A percentile compares a stretch with the other conserved stretches of the same genome.
Conservation (phyloP, 2,888 invertebrate species). For the Drosophila anomelani region DNA sequence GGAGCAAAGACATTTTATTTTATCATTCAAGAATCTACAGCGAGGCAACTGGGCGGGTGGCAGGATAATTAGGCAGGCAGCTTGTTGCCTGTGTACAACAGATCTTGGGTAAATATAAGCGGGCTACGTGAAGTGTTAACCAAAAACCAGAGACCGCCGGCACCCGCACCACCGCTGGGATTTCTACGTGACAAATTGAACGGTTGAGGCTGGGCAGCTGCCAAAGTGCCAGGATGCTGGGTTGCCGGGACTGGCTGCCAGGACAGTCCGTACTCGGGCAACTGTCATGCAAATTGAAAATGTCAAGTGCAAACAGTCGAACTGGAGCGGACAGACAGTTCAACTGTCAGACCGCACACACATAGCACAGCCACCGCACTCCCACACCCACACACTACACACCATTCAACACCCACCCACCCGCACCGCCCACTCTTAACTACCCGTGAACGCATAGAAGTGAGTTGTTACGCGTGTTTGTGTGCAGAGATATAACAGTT, state of each 20-base stretch:
- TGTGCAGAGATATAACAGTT: constrained; percentile 36
- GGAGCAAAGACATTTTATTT: constrained; percentile 44
- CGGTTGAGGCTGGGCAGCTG: constrained; percentile 41
- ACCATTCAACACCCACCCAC: constrained; percentile 23
- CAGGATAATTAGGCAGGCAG: constrained; percentile 33
- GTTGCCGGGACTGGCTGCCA: constrained; percentile 8
- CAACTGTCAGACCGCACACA: constrained; percentile 67
- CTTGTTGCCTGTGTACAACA: constrained; percentile 36
- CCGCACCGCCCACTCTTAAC: constrained; percentile 6
- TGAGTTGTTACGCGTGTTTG: constrained; percentile 20
- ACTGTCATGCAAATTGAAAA: constrained; percentile 77
- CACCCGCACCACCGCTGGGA: constrained; percentile 8
- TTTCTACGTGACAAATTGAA: constrained; percentile 49
- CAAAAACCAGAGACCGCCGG: constrained; percentile 36
- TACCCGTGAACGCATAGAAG: constrained; percentile 21
- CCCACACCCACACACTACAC: constrained; percentile 37
- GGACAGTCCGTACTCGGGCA: constrained; percentile 29
- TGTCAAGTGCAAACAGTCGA: constrained; percentile 74
- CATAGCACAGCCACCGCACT: constrained; percentile 13
- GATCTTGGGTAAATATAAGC: constrained; percentile 40
- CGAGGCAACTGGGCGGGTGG: background rate
- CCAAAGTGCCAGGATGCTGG: constrained; percentile 25
- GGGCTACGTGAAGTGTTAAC: constrained; percentile 50
- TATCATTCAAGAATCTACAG: constrained; percentile 36
- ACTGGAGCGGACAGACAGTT: constrained; percentile 57